A percentile compares a stretch with the other conserved stretches of the same genome.
Evolutionary conservation across 2,888 invertebrate genomes (phyloP).

Genomic region (Camponotus fellah): DNA sequence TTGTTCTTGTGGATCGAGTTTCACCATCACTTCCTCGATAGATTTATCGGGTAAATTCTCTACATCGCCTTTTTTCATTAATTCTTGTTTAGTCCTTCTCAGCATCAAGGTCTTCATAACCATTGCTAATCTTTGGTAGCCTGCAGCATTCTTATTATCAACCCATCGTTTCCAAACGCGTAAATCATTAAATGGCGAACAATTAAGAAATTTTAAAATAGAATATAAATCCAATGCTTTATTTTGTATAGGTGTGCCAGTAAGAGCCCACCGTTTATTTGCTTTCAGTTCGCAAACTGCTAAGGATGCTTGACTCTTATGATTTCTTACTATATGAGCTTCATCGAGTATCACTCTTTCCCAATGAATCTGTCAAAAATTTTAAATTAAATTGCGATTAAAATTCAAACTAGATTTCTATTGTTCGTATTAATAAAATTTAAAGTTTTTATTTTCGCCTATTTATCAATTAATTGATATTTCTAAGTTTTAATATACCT

Average conservation of each 20-base stretch:
- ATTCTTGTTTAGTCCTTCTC: slow-evolving; percentile 94
- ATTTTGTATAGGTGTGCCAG: slow-evolving; percentile 98
- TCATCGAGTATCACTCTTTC: slow-evolving; percentile 96
- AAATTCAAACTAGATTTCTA: background rate
- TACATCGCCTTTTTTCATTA: slow-evolving; percentile 89
- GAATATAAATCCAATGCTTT: slow-evolving; percentile 94
- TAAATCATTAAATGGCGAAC: slow-evolving; percentile 96
- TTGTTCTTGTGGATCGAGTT: slow-evolving; percentile 90
- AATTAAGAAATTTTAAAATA: slow-evolving; percentile 93
- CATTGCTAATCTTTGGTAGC: slow-evolving; percentile 93
- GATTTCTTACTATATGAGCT: slow-evolving; percentile 96
- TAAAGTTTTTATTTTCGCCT: background rate
- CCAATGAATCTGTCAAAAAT: slow-evolving; percentile 90
- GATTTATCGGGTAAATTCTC: slow-evolving; percentile 89
- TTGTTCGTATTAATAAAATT: background rate
- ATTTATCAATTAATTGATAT: background rate
- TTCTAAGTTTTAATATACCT: slow-evolving; percentile 77
- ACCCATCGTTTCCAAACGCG: slow-evolving; percentile 97
- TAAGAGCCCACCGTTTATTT: slow-evolving; percentile 92
- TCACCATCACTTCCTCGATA: slow-evolving; percentile 88
- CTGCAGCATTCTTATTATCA: slow-evolving; percentile 93
- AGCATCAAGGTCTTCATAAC: slow-evolving; percentile 95
- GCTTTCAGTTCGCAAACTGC: slow-evolving; percentile 90
- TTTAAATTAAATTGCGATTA: slow-evolving; percentile 26
- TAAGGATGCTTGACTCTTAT: slow-evolving; percentile 91